A percentile compares a stretch with the other conserved stretches of the same genome.
phyloP scores from a whole-genome alignment of 2,113 vertebrate species.

The Nothobranchius kuhntae region DNA sequence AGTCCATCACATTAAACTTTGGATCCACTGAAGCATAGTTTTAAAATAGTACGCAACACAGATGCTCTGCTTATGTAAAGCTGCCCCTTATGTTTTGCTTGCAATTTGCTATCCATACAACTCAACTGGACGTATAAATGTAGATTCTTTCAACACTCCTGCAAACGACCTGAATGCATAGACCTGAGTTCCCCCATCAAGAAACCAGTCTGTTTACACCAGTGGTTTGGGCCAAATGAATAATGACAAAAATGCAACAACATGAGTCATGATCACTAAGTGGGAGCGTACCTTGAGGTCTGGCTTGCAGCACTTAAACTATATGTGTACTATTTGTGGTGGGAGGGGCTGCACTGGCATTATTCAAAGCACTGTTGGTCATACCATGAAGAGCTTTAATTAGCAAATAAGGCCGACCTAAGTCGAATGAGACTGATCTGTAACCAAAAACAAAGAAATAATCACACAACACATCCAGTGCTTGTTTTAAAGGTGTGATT shows the following conservation, averaged over 20 bases:
- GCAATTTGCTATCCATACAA: constrained; percentile 42
- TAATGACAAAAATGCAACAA: constrained; percentile 25
- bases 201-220: constrained; percentile 30
- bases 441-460: constrained; percentile 9
- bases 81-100: constrained; percentile 32
- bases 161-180: background rate
- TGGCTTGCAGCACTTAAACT: constrained; percentile 17
- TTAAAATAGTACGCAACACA: constrained; percentile 19
- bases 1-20: constrained; percentile 32
- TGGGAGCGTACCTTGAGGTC: constrained; percentile 25
- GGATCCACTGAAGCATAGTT: constrained; percentile 14
- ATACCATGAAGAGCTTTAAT: constrained; percentile 34
- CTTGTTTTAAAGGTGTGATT: constrained; percentile 36
- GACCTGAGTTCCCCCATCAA: constrained; percentile 17
- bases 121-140: constrained; percentile 9
- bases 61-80: constrained; percentile 22
- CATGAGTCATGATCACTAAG: constrained; percentile 32
- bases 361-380: constrained; percentile 28
- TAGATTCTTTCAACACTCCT: constrained; percentile 24
- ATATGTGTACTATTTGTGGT: constrained; percentile 25
- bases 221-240: constrained; percentile 25
- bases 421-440: constrained; percentile 5
- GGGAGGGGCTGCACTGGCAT: constrained; percentile 28
- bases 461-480: constrained; percentile 6
- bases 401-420: constrained; percentile 19